These are phyloP conservation scores for Nannospalax galili DNA, from an alignment of 2,113 vertebrate species.

Conservation along the genomic window DNA sequence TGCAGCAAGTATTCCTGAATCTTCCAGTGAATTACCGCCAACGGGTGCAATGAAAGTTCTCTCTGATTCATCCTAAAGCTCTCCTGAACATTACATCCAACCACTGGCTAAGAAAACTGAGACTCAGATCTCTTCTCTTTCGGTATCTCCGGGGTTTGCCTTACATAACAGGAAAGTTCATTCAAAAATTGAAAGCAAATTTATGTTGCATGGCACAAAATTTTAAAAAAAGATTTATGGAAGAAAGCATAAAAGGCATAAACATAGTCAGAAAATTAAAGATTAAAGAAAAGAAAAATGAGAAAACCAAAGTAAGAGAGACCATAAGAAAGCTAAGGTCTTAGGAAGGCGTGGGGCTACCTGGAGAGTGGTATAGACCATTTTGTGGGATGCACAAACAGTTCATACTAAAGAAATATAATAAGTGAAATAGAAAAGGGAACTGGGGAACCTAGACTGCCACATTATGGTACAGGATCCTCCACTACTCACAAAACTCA, in stretches of 20 bases:
- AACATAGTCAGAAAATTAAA: not conserved
- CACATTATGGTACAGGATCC: not conserved
- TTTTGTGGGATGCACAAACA: not conserved
- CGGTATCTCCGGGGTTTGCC: not conserved
- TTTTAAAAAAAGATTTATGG: not conserved
- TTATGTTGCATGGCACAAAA: not conserved
- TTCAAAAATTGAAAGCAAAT: not conserved
- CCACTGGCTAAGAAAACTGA: not conserved
- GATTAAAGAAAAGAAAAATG: not conserved
- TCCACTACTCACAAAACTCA: not conserved
- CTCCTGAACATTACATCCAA: not conserved
- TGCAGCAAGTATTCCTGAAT: not conserved
- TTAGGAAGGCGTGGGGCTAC: not conserved
- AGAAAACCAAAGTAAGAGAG: not conserved
- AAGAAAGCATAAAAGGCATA: not conserved
- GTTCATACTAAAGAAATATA: not conserved
- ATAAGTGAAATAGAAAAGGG: not conserved
- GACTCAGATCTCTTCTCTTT: not conserved
- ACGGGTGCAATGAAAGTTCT: not conserved
- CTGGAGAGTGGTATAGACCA: not conserved
- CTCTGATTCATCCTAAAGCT: not conserved
- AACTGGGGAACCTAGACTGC: not conserved
- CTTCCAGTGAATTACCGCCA: not conserved
- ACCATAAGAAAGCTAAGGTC: not conserved
- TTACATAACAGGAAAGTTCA: not conserved